Percentiles rank a stretch among this genome's conserved stretches.
phyloP scores from a whole-genome alignment of 2,888 invertebrate genomes.

The Pardosa pseudoannulata region DNA sequence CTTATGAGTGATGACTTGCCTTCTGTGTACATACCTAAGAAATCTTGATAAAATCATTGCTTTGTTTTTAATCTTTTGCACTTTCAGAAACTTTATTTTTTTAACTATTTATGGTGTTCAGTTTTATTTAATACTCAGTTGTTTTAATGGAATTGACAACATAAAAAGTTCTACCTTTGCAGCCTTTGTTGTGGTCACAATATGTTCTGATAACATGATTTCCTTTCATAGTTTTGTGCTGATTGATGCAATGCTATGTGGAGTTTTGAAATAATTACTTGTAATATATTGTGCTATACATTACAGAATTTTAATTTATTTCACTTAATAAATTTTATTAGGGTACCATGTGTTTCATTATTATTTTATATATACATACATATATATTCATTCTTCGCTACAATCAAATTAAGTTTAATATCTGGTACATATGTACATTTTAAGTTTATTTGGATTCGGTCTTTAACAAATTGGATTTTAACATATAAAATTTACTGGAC shows the following conservation, averaged over 20 bases:
- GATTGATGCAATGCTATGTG: slow-evolving; percentile 45
- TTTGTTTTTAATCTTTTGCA: slow-evolving; percentile 55
- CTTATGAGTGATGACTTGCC: slow-evolving; percentile 7
- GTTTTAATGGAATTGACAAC: neutral
- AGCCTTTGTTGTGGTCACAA: slow-evolving; percentile 45
- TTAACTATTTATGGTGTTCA: neutral
- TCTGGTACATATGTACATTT: no score
- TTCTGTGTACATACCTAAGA: neutral
- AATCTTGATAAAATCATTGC: slow-evolving; percentile 26
- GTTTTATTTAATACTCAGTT: neutral
- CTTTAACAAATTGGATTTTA: no score
- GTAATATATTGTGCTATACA: slow-evolving; percentile 71
- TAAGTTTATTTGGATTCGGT: no score
- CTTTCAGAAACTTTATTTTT: neutral
- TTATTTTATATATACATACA: neutral
- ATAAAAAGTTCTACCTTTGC: slow-evolving; percentile 60
- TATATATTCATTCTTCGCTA: no score
- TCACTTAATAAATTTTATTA: slow-evolving; percentile 69
- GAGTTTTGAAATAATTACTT: slow-evolving; percentile 53
- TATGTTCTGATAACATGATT: neutral
- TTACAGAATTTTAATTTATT: slow-evolving; percentile 70
- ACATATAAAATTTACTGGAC: no score
- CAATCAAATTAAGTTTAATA: no score
- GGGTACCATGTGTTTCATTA: slow-evolving; percentile 35
- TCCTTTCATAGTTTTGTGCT: slow-evolving; percentile 28